These are phyloP conservation scores for Caenorhabditis wallacei DNA, from an alignment of 2,888 invertebrate genomes.

Conservation along the genomic window DNA sequence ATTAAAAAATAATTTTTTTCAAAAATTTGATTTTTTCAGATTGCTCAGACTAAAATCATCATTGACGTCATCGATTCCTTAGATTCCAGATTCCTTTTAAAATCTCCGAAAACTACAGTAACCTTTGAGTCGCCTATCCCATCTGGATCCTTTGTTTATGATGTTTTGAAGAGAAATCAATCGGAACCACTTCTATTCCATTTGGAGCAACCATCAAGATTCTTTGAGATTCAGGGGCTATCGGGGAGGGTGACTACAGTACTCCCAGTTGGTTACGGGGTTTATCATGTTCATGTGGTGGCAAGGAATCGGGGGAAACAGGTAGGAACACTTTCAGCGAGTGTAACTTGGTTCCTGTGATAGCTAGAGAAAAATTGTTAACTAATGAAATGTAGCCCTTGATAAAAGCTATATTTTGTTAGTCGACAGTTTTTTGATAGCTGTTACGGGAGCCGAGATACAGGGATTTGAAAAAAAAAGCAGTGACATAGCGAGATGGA, in stretches of 20 bases:
- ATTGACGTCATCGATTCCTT: constrained; percentile 47
- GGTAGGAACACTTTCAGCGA: no score
- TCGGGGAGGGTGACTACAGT: constrained; percentile 40
- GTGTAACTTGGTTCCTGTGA: no score
- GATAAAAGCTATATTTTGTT: no score
- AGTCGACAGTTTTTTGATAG: no score
- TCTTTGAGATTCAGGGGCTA: constrained; percentile 50
- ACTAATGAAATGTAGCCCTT: no score
- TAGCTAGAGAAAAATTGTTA: no score
- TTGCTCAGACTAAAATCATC: constrained; percentile 48
- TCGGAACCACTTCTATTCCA: constrained; percentile 49
- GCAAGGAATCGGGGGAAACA: constrained; percentile 36
- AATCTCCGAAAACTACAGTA: constrained; percentile 13
- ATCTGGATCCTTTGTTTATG: constrained; percentile 24
- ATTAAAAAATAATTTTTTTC: background rate
- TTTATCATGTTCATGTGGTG: constrained; percentile 45
- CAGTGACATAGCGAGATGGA: no score
- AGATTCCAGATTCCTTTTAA: constrained; percentile 26
- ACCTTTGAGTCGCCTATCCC: constrained; percentile 19
- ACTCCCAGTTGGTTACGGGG: constrained; percentile 47
- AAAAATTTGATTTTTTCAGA: constrained; percentile 22
- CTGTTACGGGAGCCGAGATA: no score
- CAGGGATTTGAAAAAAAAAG: background rate
- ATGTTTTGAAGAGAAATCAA: constrained; percentile 31
- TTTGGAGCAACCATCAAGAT: constrained; percentile 43